Evolutionary conservation across 2,888 invertebrate species (phyloP).

Genomic region (Phyllotreta cruciferae): DNA sequence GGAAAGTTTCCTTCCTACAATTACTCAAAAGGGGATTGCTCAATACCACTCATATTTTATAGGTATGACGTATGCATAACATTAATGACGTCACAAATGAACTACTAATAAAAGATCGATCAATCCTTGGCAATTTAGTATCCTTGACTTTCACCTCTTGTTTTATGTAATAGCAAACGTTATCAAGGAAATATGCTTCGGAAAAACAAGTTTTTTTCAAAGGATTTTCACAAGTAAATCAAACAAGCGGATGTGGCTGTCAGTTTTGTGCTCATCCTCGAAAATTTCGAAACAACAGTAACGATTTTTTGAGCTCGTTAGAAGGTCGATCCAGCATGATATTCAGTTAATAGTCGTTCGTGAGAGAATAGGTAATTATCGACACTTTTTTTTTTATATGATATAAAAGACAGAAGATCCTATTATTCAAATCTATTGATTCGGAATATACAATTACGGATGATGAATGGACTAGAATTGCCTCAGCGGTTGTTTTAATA

Average conservation of each 20-base stretch:
- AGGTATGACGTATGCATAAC: too few species aligned
- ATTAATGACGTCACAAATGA: too few species aligned
- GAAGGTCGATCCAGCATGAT: constrained; percentile 28
- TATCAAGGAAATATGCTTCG: too few species aligned
- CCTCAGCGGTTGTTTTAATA: neutral
- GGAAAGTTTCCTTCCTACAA: too few species aligned
- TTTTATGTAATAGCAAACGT: too few species aligned
- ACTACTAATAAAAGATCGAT: too few species aligned
- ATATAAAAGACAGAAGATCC: constrained; percentile 15
- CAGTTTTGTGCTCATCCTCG: constrained; percentile 35
- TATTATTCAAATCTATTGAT: constrained; percentile 23
- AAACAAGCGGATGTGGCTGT: constrained; percentile 29
- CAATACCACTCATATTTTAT: too few species aligned
- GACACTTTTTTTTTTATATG: constrained; percentile 24
- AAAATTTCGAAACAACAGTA: constrained; percentile 33
- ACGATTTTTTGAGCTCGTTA: constrained; percentile 17
- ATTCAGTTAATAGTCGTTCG: neutral
- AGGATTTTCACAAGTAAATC: too few species aligned
- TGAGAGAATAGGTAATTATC: constrained; percentile 19
- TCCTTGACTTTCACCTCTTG: too few species aligned
- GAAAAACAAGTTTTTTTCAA: too few species aligned
- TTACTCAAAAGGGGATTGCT: too few species aligned
- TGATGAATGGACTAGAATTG: constrained; percentile 12
- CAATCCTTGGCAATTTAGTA: too few species aligned
- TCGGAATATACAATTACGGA: constrained; percentile 18